A percentile compares a stretch with the other conserved stretches of the same genome.
Evolutionary conservation across 2,797 vertebrate genomes (phyloP).

Genomic region (Nannoperca australis): DNA sequence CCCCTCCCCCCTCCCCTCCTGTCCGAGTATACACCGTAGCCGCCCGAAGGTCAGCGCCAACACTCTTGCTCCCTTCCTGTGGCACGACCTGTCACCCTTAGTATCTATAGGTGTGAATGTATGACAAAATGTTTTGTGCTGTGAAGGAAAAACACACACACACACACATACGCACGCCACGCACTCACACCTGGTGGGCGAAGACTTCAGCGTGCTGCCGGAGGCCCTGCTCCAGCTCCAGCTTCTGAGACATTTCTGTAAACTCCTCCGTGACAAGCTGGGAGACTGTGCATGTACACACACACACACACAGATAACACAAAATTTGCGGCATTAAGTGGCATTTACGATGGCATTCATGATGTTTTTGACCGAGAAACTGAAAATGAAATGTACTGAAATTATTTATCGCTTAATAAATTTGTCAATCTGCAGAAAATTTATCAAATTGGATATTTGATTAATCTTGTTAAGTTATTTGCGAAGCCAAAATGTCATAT

Average conservation of each 20-base stretch:
- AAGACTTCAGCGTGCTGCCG: conserved; percentile 86
- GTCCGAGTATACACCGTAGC: conserved; percentile 34
- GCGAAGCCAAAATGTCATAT: background rate
- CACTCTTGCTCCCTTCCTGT: conserved; percentile 60
- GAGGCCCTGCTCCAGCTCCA: conserved; percentile 87
- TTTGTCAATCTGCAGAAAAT: background rate
- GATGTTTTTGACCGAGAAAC: background rate
- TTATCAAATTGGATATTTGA: background rate
- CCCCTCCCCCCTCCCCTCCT: background rate
- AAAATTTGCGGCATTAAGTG: background rate
- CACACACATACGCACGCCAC: background rate
- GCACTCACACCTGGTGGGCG: conserved; percentile 84
- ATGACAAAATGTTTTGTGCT: conserved; percentile 69
- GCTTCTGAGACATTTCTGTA: conserved; percentile 81
- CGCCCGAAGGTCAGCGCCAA: conserved; percentile 61
- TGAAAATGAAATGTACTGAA: background rate
- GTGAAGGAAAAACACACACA: conserved; percentile 34
- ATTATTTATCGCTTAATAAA: conserved; percentile 1
- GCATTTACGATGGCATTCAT: background rate
- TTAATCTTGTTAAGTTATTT: background rate
- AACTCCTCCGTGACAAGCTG: conserved; percentile 86
- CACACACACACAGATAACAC: conserved; percentile 1
- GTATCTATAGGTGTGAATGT: conserved; percentile 65
- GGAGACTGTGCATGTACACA: conserved; percentile 77
- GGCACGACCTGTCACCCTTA: conserved; percentile 74